Base-by-base conservation (phyloP, 2,797 vertebrate genomes). In the Pachyuromys duprasi region DNA sequence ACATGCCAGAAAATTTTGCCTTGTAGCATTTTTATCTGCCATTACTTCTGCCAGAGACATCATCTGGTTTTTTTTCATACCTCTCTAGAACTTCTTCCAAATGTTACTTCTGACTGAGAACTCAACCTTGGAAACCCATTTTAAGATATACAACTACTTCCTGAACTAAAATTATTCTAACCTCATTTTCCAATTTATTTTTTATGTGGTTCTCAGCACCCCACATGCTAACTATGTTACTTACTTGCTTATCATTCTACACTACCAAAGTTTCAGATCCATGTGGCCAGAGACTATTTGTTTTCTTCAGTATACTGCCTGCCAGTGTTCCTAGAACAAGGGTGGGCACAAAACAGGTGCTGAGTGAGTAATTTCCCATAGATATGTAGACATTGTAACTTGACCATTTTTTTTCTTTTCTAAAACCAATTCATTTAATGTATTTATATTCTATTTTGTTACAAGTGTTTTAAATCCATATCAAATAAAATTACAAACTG, bases 371-470 rank as follows among this genome's bases (percentile, higher is more conserved):
- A 67, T 49, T 95, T 70, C 65, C 5, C 24, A 55, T 55, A 81
- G 72, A 87, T 60, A 22, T 65, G 55, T 11, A 4, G 67, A 42
- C 31, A 7, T 8, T 87, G 17, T 55, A 42, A 74, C 36, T 67
- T 13, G 7, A 69, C 49, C 57, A 6, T 63, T 12, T 94, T 84
- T 24, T 31, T 42, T 67, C 17, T 55, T 24, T 8, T 78, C 28
- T 53, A 39, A 79, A 83, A 79, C 53, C 45, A 69, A 91, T 57
- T 62, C 5, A 9, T 90, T 91, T 90, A 42, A 13, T 55, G 11
- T 15, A 75, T 69, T 95, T 42, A 75, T 31, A 83, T 84, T 95
- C 90, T 95, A 26, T 89, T 92, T 17, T 95, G 70, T 49, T 31
- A 89, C 8, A 87, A 65, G 22, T 2, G 36, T 91, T 97, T 93